phyloP scores from a whole-genome alignment of 1,140 invertebrate genomes.

The Rhagoletis pomonella region DNA sequence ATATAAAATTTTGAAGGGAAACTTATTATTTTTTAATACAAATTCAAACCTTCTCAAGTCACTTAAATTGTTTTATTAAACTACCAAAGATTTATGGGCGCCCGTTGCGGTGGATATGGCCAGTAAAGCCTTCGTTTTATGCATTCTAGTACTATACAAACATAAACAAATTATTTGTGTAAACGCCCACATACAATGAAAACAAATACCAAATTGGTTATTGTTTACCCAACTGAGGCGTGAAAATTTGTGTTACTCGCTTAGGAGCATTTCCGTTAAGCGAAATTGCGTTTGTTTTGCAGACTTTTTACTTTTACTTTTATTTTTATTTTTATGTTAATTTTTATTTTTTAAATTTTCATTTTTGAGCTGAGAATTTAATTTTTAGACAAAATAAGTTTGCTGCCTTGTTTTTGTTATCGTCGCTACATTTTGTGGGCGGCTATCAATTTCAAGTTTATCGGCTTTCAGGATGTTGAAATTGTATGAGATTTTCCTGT shows the following conservation, averaged over 20 bases:
- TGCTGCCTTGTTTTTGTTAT: background rate
- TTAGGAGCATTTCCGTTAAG: background rate
- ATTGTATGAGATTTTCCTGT: background rate
- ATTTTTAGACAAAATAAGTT: background rate
- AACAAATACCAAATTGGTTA: conserved; percentile 20
- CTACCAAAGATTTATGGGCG: too few relatives aligned
- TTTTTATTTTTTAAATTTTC: background rate
- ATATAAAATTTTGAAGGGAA: too few relatives aligned
- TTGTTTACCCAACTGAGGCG: conserved; percentile 33
- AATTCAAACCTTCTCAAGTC: too few relatives aligned
- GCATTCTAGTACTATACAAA: background rate
- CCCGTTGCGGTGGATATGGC: background rate
- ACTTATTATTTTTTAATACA: too few relatives aligned
- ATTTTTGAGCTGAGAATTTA: background rate
- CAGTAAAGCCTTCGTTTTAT: background rate
- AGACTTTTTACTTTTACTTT: background rate
- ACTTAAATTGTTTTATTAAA: too few relatives aligned
- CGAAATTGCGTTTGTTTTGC: conserved; percentile 27
- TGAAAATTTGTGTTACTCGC: conserved; percentile 17
- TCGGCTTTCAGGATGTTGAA: background rate
- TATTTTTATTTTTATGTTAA: background rate
- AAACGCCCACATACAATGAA: background rate
- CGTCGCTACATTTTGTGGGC: background rate
- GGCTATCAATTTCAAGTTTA: background rate
- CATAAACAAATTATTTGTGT: background rate